These are phyloP conservation scores for Scomber colias DNA, from an alignment of 2,113 vertebrate species.

Conservation along the genomic window DNA sequence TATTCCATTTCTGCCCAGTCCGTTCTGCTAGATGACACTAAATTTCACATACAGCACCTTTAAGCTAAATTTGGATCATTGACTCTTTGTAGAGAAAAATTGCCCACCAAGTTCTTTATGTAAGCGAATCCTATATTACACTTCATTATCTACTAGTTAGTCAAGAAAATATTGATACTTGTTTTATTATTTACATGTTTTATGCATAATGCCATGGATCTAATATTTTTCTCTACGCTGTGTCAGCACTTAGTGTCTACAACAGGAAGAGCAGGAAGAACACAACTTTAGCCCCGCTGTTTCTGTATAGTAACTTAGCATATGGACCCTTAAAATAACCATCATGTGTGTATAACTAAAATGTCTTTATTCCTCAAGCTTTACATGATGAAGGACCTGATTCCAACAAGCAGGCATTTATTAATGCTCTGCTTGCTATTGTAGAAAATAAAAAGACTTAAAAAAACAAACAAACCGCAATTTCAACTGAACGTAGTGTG, in stretches of 20 bases:
- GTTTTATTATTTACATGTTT: background rate
- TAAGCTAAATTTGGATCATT: too few species aligned
- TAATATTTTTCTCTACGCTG: slow-evolving; percentile 12
- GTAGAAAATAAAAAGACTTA: slow-evolving; percentile 51
- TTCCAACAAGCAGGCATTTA: slow-evolving; percentile 69
- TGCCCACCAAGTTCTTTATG: slow-evolving; percentile 13
- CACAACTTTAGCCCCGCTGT: slow-evolving; percentile 19
- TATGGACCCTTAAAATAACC: slow-evolving; percentile 50
- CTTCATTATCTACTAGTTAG: slow-evolving; percentile 21
- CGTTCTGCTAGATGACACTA: too few species aligned
- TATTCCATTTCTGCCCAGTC: too few species aligned
- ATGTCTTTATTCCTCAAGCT: slow-evolving; percentile 72
- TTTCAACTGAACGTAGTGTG: slow-evolving; percentile 70
- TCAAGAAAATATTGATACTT: slow-evolving; percentile 37
- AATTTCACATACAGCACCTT: too few species aligned
- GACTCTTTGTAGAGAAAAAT: slow-evolving; percentile 15
- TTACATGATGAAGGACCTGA: slow-evolving; percentile 64
- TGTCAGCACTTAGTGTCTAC: slow-evolving; percentile 25
- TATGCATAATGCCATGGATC: slow-evolving; percentile 38
- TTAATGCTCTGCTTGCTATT: slow-evolving; percentile 60
- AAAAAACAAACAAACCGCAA: slow-evolving; percentile 29
- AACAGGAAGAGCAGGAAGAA: slow-evolving; percentile 3
- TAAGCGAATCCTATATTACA: slow-evolving; percentile 26
- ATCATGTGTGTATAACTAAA: slow-evolving; percentile 66
- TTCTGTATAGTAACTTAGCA: slow-evolving; percentile 44